These are phyloP conservation scores for Remorina albescens DNA, from an alignment of 2,797 vertebrate species.

Conservation along the genomic window DNA sequence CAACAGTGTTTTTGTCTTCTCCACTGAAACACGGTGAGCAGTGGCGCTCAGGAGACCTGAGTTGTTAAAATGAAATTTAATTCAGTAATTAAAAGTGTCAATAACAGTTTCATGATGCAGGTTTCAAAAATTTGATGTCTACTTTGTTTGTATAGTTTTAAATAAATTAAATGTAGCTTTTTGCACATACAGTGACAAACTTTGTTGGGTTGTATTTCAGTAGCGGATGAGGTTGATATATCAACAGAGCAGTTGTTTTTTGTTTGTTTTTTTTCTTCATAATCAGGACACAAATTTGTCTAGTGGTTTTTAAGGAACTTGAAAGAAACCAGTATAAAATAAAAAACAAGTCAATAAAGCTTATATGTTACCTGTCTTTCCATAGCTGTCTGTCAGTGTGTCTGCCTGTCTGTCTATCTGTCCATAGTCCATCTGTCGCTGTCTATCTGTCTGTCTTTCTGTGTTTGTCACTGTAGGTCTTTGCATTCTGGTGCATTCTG, in stretches of 20 bases:
- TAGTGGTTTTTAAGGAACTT: conserved; percentile 19
- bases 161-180: neutral
- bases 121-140: conserved; percentile 1
- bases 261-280: no score
- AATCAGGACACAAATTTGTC: neutral
- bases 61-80: neutral
- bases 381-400: conserved; percentile 5
- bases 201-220: neutral
- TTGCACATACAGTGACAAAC: neutral
- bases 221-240: neutral
- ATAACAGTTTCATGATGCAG: conserved; percentile 6
- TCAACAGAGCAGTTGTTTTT: neutral
- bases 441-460: neutral
- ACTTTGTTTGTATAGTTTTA: conserved; percentile 4
- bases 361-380: conserved; percentile 27
- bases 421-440: no score
- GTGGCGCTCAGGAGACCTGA: neutral
- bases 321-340: neutral
- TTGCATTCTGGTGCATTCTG: conserved; percentile 27
- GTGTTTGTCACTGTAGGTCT: conserved; percentile 33
- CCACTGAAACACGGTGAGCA: neutral
- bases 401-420: conserved; percentile 2
- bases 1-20: neutral
- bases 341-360: neutral
- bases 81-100: no score